A percentile compares a stretch with the other conserved stretches of the same genome.
Evolutionary conservation across 2,888 invertebrate species (phyloP).

Genomic region (Amiota communis): DNA sequence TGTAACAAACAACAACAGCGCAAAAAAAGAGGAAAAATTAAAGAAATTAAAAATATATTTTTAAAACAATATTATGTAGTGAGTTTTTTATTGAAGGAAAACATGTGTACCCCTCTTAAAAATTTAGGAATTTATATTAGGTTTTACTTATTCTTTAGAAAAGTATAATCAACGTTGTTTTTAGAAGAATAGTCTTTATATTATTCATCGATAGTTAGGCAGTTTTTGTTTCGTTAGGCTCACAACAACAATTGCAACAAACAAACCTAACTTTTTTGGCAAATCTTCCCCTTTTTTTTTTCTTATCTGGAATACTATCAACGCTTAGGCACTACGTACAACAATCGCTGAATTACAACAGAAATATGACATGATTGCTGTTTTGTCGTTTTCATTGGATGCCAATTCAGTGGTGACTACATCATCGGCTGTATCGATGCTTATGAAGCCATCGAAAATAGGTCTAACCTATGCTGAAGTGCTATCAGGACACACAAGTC

Average conservation of each 20-base stretch:
- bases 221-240: conserved; percentile 6
- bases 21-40: conserved; percentile 20
- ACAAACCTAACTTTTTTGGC: conserved; percentile 72
- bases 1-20: not conserved
- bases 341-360: conserved; percentile 80
- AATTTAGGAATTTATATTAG: not conserved
- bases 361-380: conserved; percentile 82
- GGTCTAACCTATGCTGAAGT: conserved; percentile 80
- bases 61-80: not conserved
- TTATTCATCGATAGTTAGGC: not conserved
- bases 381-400: conserved; percentile 83
- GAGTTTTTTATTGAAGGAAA: not conserved
- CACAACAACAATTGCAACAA: conserved; percentile 46
- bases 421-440: conserved; percentile 74
- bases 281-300: conserved; percentile 71
- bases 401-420: conserved; percentile 78
- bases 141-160: not conserved
- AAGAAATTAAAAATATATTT: conserved; percentile 25
- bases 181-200: not conserved
- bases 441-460: conserved; percentile 71
- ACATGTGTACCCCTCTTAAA: not conserved
- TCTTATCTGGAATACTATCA: conserved; percentile 42
- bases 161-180: not conserved
- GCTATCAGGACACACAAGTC: conserved; percentile 77
- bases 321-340: conserved; percentile 74